Conservation (phyloP, 2,888 invertebrate species). For the Agrochola lota region DNA sequence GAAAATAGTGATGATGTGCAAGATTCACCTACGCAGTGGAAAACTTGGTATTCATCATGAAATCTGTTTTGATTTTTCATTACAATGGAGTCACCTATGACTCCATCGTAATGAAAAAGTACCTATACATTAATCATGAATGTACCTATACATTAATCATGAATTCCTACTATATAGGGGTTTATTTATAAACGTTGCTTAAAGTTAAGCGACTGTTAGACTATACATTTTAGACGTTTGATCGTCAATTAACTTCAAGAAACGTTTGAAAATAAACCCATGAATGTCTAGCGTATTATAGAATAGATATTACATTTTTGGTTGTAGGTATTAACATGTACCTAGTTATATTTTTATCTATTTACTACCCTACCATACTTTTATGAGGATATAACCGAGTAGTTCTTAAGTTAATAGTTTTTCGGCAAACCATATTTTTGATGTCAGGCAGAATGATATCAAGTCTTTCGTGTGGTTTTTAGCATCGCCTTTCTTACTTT, state of each 20-base stretch:
- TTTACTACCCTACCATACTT: not conserved
- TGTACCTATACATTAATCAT: not conserved
- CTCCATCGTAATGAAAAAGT: too few species aligned
- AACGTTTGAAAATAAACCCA: not conserved
- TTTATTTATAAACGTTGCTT: too few species aligned
- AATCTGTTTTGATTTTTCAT: not conserved
- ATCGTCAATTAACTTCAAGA: too few species aligned
- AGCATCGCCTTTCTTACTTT: not conserved
- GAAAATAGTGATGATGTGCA: constrained; percentile 5
- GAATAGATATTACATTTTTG: not conserved
- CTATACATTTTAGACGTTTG: too few species aligned
- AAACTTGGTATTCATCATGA: not conserved
- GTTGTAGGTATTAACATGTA: not conserved
- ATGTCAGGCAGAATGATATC: not conserved
- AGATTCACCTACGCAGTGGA: not conserved
- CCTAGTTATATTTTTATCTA: not conserved
- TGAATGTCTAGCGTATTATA: not conserved
- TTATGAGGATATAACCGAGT: not conserved
- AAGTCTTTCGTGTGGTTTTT: not conserved
- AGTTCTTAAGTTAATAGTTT: not conserved
- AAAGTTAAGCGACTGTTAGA: too few species aligned
- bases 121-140: too few species aligned
- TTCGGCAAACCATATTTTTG: not conserved
- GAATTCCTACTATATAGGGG: too few species aligned
- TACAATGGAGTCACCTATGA: not conserved